Conservation (phyloP, 2,113 vertebrate genomes). For the Vireo altiloquus region DNA sequence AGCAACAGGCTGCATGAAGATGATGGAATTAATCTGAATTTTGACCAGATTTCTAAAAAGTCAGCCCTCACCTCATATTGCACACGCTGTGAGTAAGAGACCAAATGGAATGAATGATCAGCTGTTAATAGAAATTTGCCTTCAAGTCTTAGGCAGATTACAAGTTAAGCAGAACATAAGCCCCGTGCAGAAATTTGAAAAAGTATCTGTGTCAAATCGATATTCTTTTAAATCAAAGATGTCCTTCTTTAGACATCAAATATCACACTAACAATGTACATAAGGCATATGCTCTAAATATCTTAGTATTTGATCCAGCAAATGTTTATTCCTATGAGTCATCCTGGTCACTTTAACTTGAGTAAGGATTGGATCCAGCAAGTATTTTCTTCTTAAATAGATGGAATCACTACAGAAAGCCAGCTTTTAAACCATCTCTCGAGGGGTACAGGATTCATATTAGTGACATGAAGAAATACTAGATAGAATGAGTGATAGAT, state of each 20-base stretch:
- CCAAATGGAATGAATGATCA: not conserved
- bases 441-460: not conserved
- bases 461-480: not conserved
- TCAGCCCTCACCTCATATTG: not conserved
- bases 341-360: conserved; percentile 23
- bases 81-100: not conserved
- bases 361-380: not conserved
- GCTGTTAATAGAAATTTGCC: not conserved
- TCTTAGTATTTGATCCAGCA: conserved; percentile 9
- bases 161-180: not conserved
- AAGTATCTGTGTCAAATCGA: not conserved
- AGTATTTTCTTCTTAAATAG: not conserved
- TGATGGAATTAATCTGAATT: not conserved
- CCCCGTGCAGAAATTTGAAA: not conserved
- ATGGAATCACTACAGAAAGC: not conserved
- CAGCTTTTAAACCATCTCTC: not conserved
- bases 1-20: not conserved
- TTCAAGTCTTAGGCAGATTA: not conserved
- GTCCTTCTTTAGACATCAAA: not conserved
- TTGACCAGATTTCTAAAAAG: not conserved
- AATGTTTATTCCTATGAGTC: conserved; percentile 39
- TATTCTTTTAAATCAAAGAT: not conserved
- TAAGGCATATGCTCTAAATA: conserved; percentile 37
- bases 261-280: not conserved
- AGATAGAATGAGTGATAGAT: not conserved